phyloP scores from a whole-genome alignment of 2,797 vertebrate genomes.

The Zalophus californianus region DNA sequence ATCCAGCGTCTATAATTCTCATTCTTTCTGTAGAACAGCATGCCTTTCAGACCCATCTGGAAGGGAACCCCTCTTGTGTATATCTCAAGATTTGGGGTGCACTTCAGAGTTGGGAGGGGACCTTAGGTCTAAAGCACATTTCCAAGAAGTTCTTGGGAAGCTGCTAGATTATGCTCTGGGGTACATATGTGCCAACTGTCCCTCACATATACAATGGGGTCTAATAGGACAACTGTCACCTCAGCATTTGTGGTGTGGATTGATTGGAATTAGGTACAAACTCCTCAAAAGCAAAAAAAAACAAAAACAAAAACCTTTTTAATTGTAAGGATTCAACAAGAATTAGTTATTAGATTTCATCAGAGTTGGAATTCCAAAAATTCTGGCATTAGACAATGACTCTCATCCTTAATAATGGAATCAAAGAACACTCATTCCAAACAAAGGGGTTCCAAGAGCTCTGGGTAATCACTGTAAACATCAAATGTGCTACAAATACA shows the following conservation, averaged over 20 bases:
- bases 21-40: neutral
- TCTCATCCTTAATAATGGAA: neutral
- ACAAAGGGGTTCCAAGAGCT: neutral
- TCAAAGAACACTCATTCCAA: neutral
- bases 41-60: neutral
- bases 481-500: neutral
- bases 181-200: neutral
- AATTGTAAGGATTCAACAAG: neutral
- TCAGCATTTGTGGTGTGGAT: neutral
- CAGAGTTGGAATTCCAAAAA: neutral
- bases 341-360: neutral
- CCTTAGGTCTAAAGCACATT: neutral
- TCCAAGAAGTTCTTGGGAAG: neutral
- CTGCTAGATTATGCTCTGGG: neutral
- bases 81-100: neutral
- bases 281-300: slow-evolving; percentile 25
- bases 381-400: neutral
- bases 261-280: neutral
- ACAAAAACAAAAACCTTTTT: neutral
- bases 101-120: neutral
- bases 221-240: neutral
- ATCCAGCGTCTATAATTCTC: neutral
- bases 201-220: neutral
- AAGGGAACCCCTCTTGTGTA: neutral
- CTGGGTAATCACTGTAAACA: neutral